Evolutionary conservation across 2,113 vertebrate species (phyloP), one percentile per base, ranked within the genome.

Genomic region (Columba livia): DNA sequence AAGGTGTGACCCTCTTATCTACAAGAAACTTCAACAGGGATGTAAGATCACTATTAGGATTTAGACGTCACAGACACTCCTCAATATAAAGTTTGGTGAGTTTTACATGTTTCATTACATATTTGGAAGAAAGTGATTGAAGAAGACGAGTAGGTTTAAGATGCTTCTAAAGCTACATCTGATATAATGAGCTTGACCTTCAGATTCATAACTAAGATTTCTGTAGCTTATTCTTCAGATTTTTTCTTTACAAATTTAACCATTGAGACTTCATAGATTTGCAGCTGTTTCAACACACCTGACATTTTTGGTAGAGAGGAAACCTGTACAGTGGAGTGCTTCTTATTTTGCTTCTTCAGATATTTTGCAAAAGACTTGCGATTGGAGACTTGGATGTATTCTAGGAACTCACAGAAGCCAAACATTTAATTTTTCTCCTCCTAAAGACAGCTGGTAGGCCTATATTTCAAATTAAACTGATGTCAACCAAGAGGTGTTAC

Each of bases 401-500:
- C 31, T 58, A 77, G n/a, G 16, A 85, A 60, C 4, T 64, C 47
- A 31, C 7, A 57, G 40, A 92, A 53, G 5, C 9, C 17, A 90
- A 44, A 5, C 1, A 29, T 28, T 11, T 79, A 29, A 31, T 58
- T 50, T 70, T 79, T 66, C 12, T 54, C 29, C 26, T 54, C 32
- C 26, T 54, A 50, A 87, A 88, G 28, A 16, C 9, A 69, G 25
- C 3, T 34, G 10, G 23, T 32, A 44, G 1, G 5, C 38, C 12
- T 51, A 29, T 11, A 29, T 79, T 79, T 77, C 24, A 61, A 84
- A 56, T 38, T 66, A 74, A 81, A n/a, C 8, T n/a, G 13, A 54
- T 36, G 11, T 14, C n/a, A 78, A 24, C 12, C 14, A 23, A 54
- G 16, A 70, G 78, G 44, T 0, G 1, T 9, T 50, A 7, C 2